Evolutionary conservation across 2,797 vertebrate genomes (phyloP).

Genomic region (Adrianichthys oophorus): DNA sequence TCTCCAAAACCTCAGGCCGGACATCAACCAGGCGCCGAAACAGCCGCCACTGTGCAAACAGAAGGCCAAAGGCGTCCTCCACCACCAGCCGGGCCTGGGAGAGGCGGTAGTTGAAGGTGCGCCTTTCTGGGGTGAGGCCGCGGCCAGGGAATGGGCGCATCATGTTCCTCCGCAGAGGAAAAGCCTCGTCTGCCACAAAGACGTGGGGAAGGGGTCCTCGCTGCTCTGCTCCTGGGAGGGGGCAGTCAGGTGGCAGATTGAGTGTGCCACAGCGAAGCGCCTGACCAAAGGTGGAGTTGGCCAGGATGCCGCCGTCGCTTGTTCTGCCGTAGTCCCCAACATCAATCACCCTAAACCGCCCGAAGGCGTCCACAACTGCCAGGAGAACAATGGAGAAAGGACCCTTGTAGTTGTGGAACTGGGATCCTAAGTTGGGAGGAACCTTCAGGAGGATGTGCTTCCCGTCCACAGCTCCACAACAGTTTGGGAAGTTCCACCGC

Average conservation of each 20-base stretch:
- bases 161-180: not conserved
- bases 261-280: not conserved
- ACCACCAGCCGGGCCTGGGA: too few relatives aligned
- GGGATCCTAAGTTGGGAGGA: too few relatives aligned
- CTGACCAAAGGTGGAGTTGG: conserved; percentile 5
- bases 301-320: not conserved
- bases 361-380: not conserved
- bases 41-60: not conserved
- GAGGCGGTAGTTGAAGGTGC: not conserved
- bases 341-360: not conserved
- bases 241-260: not conserved
- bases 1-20: not conserved
- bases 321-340: not conserved
- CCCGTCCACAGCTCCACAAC: too few relatives aligned
- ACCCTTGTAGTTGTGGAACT: too few relatives aligned
- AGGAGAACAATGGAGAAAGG: not conserved
- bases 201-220: not conserved
- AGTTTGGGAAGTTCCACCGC: not conserved
- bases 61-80: not conserved
- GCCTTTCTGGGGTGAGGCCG: not conserved
- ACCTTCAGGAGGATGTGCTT: not conserved
- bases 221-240: not conserved
- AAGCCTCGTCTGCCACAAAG: not conserved
- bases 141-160: not conserved
- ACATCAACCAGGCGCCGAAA: not conserved